phyloP scores from a whole-genome alignment of 2,113 vertebrate species.

The Microcebus ravelobensis region DNA sequence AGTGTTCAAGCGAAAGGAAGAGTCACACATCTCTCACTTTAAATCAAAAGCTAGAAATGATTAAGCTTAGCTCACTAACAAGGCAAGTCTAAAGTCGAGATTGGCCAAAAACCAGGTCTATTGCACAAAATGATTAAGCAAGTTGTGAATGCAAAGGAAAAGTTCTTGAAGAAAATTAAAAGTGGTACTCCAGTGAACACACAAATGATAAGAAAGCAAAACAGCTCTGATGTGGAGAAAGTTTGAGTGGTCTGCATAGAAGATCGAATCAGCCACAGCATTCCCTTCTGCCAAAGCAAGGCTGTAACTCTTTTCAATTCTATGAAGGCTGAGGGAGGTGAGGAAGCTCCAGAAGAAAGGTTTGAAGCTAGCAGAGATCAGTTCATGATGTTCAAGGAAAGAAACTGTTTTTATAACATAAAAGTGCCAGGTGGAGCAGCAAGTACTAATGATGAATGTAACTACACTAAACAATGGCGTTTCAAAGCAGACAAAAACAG shows the following conservation, averaged over 20 bases:
- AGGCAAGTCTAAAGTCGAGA: not conserved
- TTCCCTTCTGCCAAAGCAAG: not conserved
- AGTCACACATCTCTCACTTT: not conserved
- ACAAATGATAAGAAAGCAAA: not conserved
- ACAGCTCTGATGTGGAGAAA: not conserved
- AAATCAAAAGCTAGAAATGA: not conserved
- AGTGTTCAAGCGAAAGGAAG: not conserved
- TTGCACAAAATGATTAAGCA: not conserved
- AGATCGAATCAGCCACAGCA: not conserved
- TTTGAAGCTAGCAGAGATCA: not conserved
- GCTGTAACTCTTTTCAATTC: not conserved
- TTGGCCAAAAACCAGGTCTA: not conserved
- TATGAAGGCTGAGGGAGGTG: not conserved
- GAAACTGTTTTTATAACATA: not conserved
- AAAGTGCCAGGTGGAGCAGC: not conserved
- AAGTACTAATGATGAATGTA: not conserved
- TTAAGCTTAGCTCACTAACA: not conserved
- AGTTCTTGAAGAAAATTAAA: not conserved
- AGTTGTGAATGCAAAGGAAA: not conserved
- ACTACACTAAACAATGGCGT: not conserved
- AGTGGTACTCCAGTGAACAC: not conserved
- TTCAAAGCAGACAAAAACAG: not conserved
- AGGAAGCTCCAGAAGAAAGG: not conserved
- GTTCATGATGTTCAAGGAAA: not conserved
- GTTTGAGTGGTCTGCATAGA: not conserved